Base-by-base conservation (phyloP, 2,797 vertebrate genomes). In the Mus minutoides region DNA sequence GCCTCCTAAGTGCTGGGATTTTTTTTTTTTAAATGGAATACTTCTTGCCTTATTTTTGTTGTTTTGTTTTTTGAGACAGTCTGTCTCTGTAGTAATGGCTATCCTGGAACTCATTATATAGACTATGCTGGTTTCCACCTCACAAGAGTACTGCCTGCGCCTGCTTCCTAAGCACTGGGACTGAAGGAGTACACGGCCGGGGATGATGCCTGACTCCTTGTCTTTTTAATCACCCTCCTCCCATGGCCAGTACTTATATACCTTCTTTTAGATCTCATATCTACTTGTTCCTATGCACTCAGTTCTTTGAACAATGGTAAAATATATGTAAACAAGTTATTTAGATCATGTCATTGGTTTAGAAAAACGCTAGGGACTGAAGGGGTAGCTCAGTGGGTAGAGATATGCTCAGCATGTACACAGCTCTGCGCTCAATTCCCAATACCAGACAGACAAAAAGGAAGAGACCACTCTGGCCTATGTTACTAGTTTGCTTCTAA, bases 221-320 rank as follows among this genome's bases (percentile, higher is more conserved):
- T 95, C 24, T 91, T 97, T 92, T 92, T 56, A 92, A 62, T 93
- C n/a, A 90, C 3, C 3, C 16, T 2, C 64, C 13, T 78, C 29
- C 67, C 19, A n/a, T 34, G 71, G 26, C 17, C 62, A 83, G 1
- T 94, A 34, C 43, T 37, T 79, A 73, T 16, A 31, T 94, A 80
- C 22, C 22, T 84, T 94, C 16, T 95, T 93, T 94, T 29, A 95
- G 84, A 86, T 86, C 77, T 90, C 37, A 96, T 37, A 54, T 86
- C 21, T 21, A 64, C 4, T n/a, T 60, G 76, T 62, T 82, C 0
- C 43, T 43, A 40, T 69, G 6, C 1, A 88, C 0, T 92, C 49
- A 95, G 0, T 88, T 95, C 21, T 92, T 76, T 77, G 64, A 21
- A 54, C 2, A 64, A 3, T 54, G 85, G 40, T 86, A 76, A 94